Conservation (phyloP, 23 tunicate species). For the Pegea sp. region DNA sequence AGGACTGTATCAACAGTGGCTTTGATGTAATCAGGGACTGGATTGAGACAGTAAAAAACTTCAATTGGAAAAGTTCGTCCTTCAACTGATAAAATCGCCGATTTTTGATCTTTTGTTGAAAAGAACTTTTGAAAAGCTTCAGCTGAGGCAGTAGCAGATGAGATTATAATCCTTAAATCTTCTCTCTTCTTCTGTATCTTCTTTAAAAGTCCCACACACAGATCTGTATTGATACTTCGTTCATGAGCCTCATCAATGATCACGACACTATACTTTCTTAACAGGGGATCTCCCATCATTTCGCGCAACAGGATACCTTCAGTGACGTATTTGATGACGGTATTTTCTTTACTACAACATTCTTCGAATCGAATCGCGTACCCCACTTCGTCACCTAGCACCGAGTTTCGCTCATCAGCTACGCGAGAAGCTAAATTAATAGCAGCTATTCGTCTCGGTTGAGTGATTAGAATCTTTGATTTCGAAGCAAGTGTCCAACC, state of each 20-base stretch:
- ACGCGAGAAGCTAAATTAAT: constrained; percentile 61
- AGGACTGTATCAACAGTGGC: constrained; percentile 48
- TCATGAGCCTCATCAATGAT: constrained; percentile 96
- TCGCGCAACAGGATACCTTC: constrained; percentile 82
- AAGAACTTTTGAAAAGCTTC: constrained; percentile 45
- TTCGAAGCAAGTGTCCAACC: constrained; percentile 48
- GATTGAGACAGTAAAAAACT: constrained; percentile 41
- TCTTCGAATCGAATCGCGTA: constrained; percentile 82
- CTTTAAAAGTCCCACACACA: constrained; percentile 72
- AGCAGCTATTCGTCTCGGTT: constrained; percentile 79
- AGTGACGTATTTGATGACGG: constrained; percentile 59
- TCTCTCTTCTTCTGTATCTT: constrained; percentile 68
- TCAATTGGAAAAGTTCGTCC: constrained; percentile 74
- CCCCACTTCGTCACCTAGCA: constrained; percentile 70
- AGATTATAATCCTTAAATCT: constrained; percentile 54
- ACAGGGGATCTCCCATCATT: constrained; percentile 84
- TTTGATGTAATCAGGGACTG: constrained; percentile 67
- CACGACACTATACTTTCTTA: constrained; percentile 33
- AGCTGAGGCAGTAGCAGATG: constrained; percentile 80
- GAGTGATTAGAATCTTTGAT: constrained; percentile 35
- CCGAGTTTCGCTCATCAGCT: constrained; percentile 32
- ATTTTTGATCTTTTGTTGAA: constrained; percentile 6
- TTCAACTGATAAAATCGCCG: constrained; percentile 46
- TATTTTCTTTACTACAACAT: constrained; percentile 12
- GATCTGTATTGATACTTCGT: constrained; percentile 69